Evolutionary conservation across 2,888 invertebrate species (phyloP), one percentile per base, ranked within the genome.

Genomic region (Serrognathus titanus): DNA sequence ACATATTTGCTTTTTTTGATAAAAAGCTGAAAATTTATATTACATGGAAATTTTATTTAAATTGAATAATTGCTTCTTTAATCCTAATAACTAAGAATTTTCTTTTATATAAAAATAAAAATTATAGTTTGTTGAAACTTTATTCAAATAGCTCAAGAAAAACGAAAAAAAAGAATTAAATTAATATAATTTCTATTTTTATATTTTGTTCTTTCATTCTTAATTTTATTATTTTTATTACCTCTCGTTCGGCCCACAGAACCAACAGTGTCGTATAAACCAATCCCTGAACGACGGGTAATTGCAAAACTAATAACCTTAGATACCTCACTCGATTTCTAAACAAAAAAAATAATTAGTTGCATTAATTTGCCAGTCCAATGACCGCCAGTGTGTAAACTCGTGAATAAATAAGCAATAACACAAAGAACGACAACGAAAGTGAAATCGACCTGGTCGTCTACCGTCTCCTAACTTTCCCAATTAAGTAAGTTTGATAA

Each of bases 251-350:
- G 5, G 84, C 82, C 83, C 85, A 85, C 72, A 86, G 78, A 2
- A 84, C 78, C 2, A 87, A 71, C 37, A 85, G 74, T 3, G 82
- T 75, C 63, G 84, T 75, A 69, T 86, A 86, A 55, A 85, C 79
- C 5, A 86, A 64, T 13, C 81, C 83, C 76, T 89, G 89, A 46
- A 88, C 79, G 40, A 89, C 79, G 13, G 89, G 87, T 71, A 89
- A 80, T 74, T 89, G 89, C 48, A 89, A 78, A 43, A 88, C 84
- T 58, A 86, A 74, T 66, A 84, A 78, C 57, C 86, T 78, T 57
- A 86, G 69, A 67, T 78, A 77, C 60, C 75, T 73, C 56, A 86
- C 70, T 58, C 79, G 80, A 63, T 77, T 79, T 65, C 86, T 86
- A 78, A 53, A 82, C 81, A 31, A 31, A 31, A 31, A 31, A 31